A percentile compares a stretch with the other conserved stretches of the same genome.
These are phyloP conservation scores for Pachycephala philippinensis DNA, from an alignment of 2,113 vertebrate species.

Conservation along the genomic window DNA sequence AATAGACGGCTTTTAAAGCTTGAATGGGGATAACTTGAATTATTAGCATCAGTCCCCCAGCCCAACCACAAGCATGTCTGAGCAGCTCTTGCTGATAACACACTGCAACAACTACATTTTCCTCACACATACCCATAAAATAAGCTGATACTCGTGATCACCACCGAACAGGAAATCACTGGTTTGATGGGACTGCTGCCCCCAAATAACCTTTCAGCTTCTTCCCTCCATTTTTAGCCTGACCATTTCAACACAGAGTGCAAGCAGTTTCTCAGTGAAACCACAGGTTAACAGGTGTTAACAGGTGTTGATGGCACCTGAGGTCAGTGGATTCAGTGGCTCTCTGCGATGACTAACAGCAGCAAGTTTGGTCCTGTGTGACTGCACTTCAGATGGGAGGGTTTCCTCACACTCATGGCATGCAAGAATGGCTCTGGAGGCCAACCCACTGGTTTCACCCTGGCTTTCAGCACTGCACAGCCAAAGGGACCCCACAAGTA, in stretches of 20 bases:
- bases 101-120: neutral
- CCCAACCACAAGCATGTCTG: constrained; percentile 51
- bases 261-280: neutral
- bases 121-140: neutral
- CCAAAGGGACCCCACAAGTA: neutral
- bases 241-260: neutral
- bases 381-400: neutral
- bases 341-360: neutral
- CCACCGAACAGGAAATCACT: neutral
- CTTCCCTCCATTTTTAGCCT: neutral
- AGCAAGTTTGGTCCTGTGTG: neutral
- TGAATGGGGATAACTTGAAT: constrained; percentile 49
- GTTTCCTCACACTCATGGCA: neutral
- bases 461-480: neutral
- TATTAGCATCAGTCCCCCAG: constrained; percentile 13
- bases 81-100: constrained; percentile 43
- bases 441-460: neutral
- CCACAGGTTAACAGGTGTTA: neutral
- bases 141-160: neutral
- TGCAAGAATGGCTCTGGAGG: neutral
- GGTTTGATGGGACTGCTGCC: neutral
- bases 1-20: constrained; percentile 35
- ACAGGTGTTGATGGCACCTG: neutral
- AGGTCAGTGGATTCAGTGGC: neutral
- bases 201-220: neutral